phyloP scores from a whole-genome alignment of 2,113 vertebrate species.

The Rousettus leschenaultii region DNA sequence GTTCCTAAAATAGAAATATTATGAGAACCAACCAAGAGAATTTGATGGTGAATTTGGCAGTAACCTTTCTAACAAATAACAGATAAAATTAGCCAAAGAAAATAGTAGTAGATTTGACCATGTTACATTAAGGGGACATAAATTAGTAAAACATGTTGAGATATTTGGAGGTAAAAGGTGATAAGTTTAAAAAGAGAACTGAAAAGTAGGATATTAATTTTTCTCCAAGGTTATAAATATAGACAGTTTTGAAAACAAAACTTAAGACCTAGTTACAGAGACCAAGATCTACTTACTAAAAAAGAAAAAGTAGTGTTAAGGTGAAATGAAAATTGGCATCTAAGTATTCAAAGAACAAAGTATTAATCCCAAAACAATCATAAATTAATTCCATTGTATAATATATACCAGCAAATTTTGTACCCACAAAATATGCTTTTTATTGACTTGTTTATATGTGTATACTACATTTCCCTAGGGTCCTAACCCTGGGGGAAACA shows the following conservation, averaged over 20 bases:
- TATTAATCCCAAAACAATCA: neutral
- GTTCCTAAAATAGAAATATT: constrained; percentile 45
- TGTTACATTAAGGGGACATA: constrained; percentile 42
- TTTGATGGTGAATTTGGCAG: constrained; percentile 25
- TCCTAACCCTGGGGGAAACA: neutral
- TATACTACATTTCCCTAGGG: too few relatives aligned
- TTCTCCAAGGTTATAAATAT: neutral
- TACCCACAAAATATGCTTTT: neutral
- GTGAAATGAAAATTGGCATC: neutral
- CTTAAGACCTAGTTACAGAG: neutral
- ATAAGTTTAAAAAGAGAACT: constrained; percentile 23
- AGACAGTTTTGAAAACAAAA: constrained; percentile 26
- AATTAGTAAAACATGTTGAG: constrained; percentile 49
- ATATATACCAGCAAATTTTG: neutral
- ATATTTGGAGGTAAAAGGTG: neutral
- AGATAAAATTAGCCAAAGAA: constrained; percentile 60
- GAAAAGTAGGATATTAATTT: constrained; percentile 23
- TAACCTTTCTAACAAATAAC: constrained; percentile 9
- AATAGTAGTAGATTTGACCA: constrained; percentile 34
- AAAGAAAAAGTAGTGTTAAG: neutral
- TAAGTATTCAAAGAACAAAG: neutral
- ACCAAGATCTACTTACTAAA: neutral
- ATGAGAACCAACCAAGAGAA: constrained; percentile 50
- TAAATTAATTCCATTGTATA: neutral
- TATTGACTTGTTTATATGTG: neutral